A percentile compares a stretch with the other conserved stretches of the same genome.
Evolutionary conservation across 2,888 invertebrate genomes (phyloP).

Genomic region (Euphydryas editha): DNA sequence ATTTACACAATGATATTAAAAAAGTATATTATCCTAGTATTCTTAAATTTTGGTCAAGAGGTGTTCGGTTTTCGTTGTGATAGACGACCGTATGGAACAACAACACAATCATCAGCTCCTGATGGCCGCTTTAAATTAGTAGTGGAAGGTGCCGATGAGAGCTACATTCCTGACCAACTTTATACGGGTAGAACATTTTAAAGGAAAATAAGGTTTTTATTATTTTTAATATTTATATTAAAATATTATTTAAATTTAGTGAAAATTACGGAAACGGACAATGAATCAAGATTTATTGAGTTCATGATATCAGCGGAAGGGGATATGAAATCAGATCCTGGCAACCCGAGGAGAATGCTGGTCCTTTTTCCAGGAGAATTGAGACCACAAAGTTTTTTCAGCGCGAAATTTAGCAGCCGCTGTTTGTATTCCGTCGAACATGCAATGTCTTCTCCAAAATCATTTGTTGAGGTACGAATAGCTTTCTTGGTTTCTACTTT

Average conservation of each 20-base stretch:
- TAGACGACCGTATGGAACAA: slow-evolving; percentile 68
- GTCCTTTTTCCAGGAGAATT: slow-evolving; percentile 64
- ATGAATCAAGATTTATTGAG: slow-evolving; percentile 61
- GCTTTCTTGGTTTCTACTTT: not conserved
- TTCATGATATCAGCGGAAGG: slow-evolving; percentile 77
- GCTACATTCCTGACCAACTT: slow-evolving; percentile 72
- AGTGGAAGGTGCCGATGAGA: slow-evolving; percentile 56
- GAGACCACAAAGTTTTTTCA: slow-evolving; percentile 54
- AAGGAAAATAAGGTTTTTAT: not conserved
- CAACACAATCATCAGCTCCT: slow-evolving; percentile 60
- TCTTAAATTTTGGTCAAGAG: not conserved
- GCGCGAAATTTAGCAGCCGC: slow-evolving; percentile 69
- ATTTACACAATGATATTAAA: not conserved
- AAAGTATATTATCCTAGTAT: not conserved
- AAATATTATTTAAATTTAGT: slow-evolving; percentile 52
- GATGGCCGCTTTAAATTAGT: slow-evolving; percentile 67
- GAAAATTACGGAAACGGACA: slow-evolving; percentile 64
- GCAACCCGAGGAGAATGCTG: slow-evolving; percentile 62
- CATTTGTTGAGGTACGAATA: slow-evolving; percentile 62
- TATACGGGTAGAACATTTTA: slow-evolving; percentile 59
- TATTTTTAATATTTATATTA: not conserved
- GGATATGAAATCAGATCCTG: slow-evolving; percentile 63
- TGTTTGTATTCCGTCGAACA: slow-evolving; percentile 73
- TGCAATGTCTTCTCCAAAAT: slow-evolving; percentile 57
- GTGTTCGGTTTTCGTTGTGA: slow-evolving; percentile 64